Conservation (phyloP, 2,888 invertebrate species). For the Allolobophora icterica region DNA sequence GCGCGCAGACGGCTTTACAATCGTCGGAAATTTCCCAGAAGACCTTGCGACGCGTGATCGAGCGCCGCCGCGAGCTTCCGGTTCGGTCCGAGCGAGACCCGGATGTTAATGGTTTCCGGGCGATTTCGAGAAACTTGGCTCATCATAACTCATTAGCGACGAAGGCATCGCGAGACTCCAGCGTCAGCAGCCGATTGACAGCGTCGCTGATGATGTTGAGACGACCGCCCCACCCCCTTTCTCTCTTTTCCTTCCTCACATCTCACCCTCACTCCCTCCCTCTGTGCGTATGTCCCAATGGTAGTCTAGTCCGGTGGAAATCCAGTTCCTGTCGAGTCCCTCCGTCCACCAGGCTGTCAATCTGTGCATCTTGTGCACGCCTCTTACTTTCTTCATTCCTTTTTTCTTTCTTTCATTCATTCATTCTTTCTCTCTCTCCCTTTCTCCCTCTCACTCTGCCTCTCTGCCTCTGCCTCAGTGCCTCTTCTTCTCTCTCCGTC, state of each 20-base stretch:
- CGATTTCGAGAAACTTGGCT: constrained; percentile 24
- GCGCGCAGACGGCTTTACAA: constrained; percentile 25
- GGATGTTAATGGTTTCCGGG: constrained; percentile 28
- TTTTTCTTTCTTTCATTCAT: not conserved
- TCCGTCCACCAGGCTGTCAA: not conserved
- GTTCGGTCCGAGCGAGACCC: not conserved
- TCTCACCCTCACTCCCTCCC: not conserved
- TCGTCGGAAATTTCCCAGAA: constrained; percentile 28
- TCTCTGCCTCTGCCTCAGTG: not conserved
- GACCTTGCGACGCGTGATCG: constrained; percentile 21
- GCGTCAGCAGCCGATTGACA: constrained; percentile 26
- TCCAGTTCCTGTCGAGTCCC: not conserved
- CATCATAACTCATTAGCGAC: constrained; percentile 27
- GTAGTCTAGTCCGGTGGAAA: not conserved
- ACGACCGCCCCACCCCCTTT: not conserved
- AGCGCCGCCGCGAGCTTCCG: not conserved
- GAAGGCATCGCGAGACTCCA: not conserved
- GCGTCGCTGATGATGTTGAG: not conserved
- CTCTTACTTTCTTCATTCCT: not conserved
- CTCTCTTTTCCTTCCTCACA: not conserved
- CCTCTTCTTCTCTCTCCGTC: not conserved
- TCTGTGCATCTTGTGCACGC: not conserved
- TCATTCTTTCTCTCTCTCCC: not conserved
- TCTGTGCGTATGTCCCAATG: not conserved
- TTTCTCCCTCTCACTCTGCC: not conserved